A percentile compares a stretch with the other conserved stretches of the same genome.
phyloP scores from a whole-genome alignment of 2,797 vertebrate genomes.

The Taeniopygia guttata region DNA sequence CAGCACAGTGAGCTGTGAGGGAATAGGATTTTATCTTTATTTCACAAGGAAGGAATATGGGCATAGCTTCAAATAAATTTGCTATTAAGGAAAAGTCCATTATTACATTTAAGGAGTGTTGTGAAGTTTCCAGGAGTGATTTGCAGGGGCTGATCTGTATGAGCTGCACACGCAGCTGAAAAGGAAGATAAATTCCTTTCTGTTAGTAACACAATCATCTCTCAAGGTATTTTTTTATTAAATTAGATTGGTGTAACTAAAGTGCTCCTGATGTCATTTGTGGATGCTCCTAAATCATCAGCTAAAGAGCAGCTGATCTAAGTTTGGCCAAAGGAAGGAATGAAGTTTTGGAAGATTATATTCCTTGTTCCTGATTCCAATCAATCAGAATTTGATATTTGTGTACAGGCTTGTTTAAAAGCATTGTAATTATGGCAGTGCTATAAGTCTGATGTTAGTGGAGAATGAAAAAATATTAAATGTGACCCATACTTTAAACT shows the following conservation, averaged over 20 bases:
- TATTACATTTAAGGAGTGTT: neutral
- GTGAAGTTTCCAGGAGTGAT: neutral
- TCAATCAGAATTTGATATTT: constrained; percentile 6
- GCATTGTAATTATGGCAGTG: neutral
- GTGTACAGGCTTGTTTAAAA: neutral
- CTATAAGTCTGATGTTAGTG: neutral
- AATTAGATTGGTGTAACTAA: constrained; percentile 1
- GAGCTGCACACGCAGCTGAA: neutral
- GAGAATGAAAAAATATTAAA: neutral
- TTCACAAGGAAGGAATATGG: neutral
- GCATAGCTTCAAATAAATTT: neutral
- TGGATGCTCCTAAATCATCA: constrained; percentile 19
- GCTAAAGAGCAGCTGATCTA: neutral
- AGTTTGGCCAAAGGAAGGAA: neutral
- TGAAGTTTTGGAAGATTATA: neutral
- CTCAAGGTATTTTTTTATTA: constrained; percentile 14
- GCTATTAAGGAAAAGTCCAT: neutral
- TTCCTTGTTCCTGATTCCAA: neutral
- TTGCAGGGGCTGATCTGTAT: neutral
- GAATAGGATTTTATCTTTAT: neutral
- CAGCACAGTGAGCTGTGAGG: neutral
- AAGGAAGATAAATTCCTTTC: constrained; percentile 15
- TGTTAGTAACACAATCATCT: constrained; percentile 3
- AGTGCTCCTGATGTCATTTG: constrained; percentile 37
- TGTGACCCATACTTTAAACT: neutral